Evolutionary conservation across 2,797 vertebrate species (phyloP).

Genomic region (Podargus strigoides): DNA sequence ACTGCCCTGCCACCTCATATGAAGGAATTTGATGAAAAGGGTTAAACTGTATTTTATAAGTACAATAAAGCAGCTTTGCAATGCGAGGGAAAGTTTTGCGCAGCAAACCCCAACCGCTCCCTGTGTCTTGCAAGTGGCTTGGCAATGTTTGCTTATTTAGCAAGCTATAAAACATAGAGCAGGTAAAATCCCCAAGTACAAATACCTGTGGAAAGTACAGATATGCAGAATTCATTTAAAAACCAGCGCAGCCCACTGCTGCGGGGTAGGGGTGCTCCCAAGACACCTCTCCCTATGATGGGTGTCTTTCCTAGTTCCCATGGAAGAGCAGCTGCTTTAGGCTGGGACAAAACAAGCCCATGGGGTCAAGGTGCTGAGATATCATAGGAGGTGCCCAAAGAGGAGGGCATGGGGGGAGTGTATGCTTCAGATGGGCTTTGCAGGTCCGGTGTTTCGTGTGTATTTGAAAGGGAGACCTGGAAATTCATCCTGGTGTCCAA

Average conservation of each 20-base stretch:
- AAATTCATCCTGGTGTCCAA: not conserved
- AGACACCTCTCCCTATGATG: fast-evolving
- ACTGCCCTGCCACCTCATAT: not conserved
- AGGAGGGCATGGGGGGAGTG: fast-evolving
- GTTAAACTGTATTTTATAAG: not conserved
- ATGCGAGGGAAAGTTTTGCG: not conserved
- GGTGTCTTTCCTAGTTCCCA: not conserved
- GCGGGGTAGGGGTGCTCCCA: not conserved
- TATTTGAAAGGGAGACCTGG: not conserved
- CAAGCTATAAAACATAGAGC: not conserved
- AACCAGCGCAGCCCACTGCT: not conserved
- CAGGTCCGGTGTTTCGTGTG: fast-evolving
- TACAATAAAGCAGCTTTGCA: not conserved
- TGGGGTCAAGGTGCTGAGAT: not conserved
- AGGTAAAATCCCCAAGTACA: not conserved
- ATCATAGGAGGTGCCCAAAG: fast-evolving
- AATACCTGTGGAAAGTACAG: not conserved
- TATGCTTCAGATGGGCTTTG: not conserved
- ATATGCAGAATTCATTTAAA: not conserved
- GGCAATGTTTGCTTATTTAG: not conserved
- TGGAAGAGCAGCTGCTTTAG: not conserved
- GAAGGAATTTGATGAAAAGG: not conserved
- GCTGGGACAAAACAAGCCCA: not conserved
- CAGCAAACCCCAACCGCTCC: not conserved
- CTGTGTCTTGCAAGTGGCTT: not conserved